Base-by-base conservation (phyloP, 2,888 invertebrate genomes). In the Pyralis farinalis region DNA sequence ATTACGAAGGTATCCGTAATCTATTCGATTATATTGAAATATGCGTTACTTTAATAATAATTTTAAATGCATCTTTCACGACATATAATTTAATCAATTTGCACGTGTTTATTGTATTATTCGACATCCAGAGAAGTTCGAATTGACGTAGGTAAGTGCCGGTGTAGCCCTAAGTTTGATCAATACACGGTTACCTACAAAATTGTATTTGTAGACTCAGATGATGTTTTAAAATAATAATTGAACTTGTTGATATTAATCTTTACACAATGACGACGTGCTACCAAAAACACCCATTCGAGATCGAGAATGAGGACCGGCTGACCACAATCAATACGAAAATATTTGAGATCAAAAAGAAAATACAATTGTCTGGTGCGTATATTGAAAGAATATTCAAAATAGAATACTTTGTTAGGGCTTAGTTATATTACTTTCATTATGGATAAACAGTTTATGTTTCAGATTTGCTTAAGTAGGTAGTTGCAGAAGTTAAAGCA, bases 291-390 rank as follows among this genome's bases (percentile, higher is more conserved):
- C 90, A 85, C 71, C 81, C 89, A 30, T 85, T 90, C 46, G 87
- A 81, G 62, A 82, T 88, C 29, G 88, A 88, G 60, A 70, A 76
- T 4, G 90, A 90, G 35, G 91, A 91, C 45, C 89, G 85, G 32
- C 73, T 93, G 29, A 90, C 90, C 12, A 90, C 89, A 38, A 89
- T 94, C 37, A 95, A 95, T 72, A 93, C 92, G 53, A 94, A 95
- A 89, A 95, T 96, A 70, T 91, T 93, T 63, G 95, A 96, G 82
- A 93, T 96, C 42, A 96, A 96, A 78, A 96, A 96, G 84, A 95
- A 95, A 79, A 95, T 96, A 71, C 93, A 95, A 60, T 76, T 96
- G 48, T 94, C 95, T 71, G 96, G 96, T 95, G 65, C 70, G 74
- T 70, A 36, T 28, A 16, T 16, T 16, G n/a, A n/a, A 16, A 3